Evolutionary conservation across 2,888 invertebrate species (phyloP), one percentile per base, ranked within the genome.

Genomic region (Polyommatus icarus): DNA sequence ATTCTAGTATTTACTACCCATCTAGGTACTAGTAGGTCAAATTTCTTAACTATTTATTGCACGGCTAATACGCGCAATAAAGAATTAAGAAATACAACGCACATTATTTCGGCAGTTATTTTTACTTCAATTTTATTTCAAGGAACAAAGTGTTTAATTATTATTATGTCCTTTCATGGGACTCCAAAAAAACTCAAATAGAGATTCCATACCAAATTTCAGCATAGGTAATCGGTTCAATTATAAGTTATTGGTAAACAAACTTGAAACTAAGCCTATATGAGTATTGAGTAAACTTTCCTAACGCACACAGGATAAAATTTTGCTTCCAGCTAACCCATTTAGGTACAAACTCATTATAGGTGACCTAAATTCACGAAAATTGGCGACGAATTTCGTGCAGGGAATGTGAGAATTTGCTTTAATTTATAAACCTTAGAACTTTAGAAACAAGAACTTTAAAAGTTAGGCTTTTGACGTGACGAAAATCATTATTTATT

Each of bases 311-410:
- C 20, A 61, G 29, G 67, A 29, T 67, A 32, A 67, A 32, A 67
- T 32, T 67, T 67, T 29, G 32, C 77, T 32, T 78, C 40, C 46
- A 54, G 75, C 61, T 50, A 72, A 76, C 24, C 71, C 76, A 72
- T 76, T 46, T 24, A 72, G 18, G 46, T 71, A 50, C 76, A 75
- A 80, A 79, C 79, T 77, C 78, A 81, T 81, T 81, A 79, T 57
- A 59, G 75, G 72, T 61, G 80, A 71, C 80, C 80, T 79, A 76
- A 77, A 79, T 81, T 78, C 79, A 46, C 77, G 46, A 46, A 46
- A 72, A 24, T 46, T 46, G 18, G 67, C 67, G 46, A 40, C 40
- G 46, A 50, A 73, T 20, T 46, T 73, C 24, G n/a, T 12, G 12
- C 46, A 67, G 15, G 15, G 67, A 76, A 50, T 46, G 15, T 67